phyloP scores from a whole-genome alignment of 2,888 invertebrate species.

The Alsophila aescularia region DNA sequence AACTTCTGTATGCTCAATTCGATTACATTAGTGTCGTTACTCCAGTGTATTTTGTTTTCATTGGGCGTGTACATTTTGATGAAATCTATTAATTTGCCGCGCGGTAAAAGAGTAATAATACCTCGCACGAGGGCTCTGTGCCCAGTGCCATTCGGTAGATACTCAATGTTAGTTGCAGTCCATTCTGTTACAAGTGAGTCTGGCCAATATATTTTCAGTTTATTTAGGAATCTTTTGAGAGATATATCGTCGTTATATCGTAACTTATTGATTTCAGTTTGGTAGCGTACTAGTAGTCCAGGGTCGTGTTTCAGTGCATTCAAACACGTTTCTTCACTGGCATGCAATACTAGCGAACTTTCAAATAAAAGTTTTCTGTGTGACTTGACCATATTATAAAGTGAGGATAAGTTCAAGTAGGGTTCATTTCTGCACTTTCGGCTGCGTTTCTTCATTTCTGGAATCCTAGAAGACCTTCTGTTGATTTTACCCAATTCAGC shows the following conservation, averaged over 20 bases:
- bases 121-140: conserved; percentile 55
- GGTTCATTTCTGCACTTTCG: conserved; percentile 3
- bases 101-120: conserved; percentile 48
- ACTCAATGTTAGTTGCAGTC: conserved; percentile 40
- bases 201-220: conserved; percentile 62
- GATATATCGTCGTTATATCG: conserved; percentile 43
- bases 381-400: conserved; percentile 60
- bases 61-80: conserved; percentile 56
- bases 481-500: conserved; percentile 48
- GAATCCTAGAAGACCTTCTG: conserved; percentile 15
- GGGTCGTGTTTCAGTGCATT: conserved; percentile 67
- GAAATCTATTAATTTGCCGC: conserved; percentile 43
- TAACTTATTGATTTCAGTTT: conserved; percentile 43
- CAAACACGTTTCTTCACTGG: conserved; percentile 51
- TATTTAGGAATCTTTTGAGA: conserved; percentile 48
- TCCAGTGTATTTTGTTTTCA: conserved; percentile 57
- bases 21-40: conserved; percentile 45
- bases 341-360: conserved; percentile 54
- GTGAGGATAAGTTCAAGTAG: too few relatives aligned
- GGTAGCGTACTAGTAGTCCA: conserved; percentile 45
- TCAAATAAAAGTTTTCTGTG: conserved; percentile 62
- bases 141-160: conserved; percentile 40
- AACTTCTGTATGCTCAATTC: conserved; percentile 54
- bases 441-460: not conserved
- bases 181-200: conserved; percentile 49